Percentiles rank a stretch among this genome's conserved stretches.
phyloP scores from a whole-genome alignment of 2,797 vertebrate species.

The Sarcophilus harrisii region DNA sequence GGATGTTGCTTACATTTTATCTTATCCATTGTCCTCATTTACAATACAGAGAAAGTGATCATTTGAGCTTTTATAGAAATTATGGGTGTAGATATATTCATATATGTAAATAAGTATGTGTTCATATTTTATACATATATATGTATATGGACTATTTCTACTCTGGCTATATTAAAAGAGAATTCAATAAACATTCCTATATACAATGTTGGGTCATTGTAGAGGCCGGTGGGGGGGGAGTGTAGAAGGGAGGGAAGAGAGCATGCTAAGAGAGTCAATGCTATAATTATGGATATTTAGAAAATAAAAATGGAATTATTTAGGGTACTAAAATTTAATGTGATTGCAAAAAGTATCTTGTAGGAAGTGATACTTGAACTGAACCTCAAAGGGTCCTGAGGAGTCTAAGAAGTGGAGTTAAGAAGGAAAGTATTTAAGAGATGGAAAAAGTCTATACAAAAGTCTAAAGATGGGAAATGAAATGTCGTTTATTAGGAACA shows the following conservation, averaged over 20 bases:
- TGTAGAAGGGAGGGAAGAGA: not conserved
- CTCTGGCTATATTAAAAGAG: no score
- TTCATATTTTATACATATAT: not conserved
- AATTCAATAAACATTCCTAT: no score
- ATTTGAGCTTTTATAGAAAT: not conserved
- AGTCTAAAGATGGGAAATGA: not conserved
- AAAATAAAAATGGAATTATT: not conserved
- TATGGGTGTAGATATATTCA: not conserved
- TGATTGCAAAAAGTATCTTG: not conserved
- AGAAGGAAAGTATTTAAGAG: not conserved
- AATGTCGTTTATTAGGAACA: not conserved
- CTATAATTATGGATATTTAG: not conserved
- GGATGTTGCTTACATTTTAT: not conserved
- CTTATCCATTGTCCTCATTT: not conserved
- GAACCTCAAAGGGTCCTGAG: not conserved
- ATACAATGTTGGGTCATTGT: no score
- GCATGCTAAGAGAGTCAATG: not conserved
- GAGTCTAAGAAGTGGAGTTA: not conserved
- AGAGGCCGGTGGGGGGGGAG: no score
- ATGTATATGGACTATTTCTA: not conserved
- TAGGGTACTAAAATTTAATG: not conserved
- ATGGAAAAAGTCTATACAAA: not conserved
- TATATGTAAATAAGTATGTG: not conserved
- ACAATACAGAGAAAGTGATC: not conserved
- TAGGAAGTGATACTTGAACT: not conserved